Evolutionary conservation across 2,888 invertebrate genomes (phyloP).

Genomic region (Loripinus fragilis): DNA sequence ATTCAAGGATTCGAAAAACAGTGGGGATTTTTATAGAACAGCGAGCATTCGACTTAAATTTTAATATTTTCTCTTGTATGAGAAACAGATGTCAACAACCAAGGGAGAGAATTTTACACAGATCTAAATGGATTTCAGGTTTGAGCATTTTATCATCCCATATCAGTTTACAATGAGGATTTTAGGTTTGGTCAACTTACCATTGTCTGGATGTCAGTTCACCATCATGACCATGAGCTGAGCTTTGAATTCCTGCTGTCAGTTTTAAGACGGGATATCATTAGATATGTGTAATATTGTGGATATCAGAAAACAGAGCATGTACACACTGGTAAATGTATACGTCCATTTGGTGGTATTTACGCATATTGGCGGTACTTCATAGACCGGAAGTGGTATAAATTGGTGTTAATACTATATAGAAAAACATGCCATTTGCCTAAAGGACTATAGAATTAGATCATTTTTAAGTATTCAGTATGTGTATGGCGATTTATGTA

Average conservation of each 20-base stretch:
- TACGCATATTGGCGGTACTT: too few relatives aligned
- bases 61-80: constrained; percentile 94
- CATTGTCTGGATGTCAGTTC: too few relatives aligned
- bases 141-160: too few relatives aligned
- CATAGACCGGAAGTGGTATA: too few relatives aligned
- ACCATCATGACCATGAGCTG: too few relatives aligned
- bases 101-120: constrained; percentile 90
- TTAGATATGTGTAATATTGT: constrained; percentile 88
- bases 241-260: too few relatives aligned
- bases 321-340: too few relatives aligned
- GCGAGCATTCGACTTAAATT: constrained; percentile 94
- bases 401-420: too few relatives aligned
- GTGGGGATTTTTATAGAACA: constrained; percentile 86
- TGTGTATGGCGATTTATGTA: too few relatives aligned
- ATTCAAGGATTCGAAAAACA: constrained; percentile 88
- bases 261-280: constrained; percentile 87
- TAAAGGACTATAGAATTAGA: too few relatives aligned
- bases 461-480: constrained; percentile 89
- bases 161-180: constrained; percentile 96
- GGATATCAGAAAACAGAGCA: constrained; percentile 87
- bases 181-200: constrained; percentile 85
- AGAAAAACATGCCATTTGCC: too few relatives aligned
- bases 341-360: too few relatives aligned
- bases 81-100: constrained; percentile 89
- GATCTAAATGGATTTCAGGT: constrained; percentile 93